Evolutionary conservation across 1,140 invertebrate genomes (phyloP).

Genomic region (Zaprionus ghesquierei): DNA sequence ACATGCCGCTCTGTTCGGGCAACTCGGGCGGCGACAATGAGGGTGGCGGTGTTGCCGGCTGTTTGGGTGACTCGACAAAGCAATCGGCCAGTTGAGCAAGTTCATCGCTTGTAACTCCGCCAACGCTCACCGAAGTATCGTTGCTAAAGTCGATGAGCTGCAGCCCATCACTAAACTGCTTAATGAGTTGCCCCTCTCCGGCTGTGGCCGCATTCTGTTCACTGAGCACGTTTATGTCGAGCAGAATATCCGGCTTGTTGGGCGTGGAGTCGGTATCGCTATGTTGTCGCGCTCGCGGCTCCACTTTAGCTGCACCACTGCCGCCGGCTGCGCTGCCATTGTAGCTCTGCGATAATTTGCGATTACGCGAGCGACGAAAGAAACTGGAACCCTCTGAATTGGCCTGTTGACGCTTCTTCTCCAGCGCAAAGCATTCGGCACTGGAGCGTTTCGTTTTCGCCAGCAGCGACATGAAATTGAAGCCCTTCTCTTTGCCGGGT

Average conservation of each 20-base stretch:
- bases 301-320: constrained; percentile 66
- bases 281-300: constrained; percentile 63
- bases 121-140: constrained; percentile 8
- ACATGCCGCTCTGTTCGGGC: constrained; percentile 63
- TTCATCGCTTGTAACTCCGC: constrained; percentile 52
- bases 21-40: constrained; percentile 72
- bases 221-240: constrained; percentile 78
- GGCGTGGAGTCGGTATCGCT: constrained; percentile 77
- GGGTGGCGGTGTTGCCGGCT: constrained; percentile 74
- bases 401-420: constrained; percentile 72
- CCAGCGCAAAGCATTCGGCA: constrained; percentile 72
- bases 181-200: constrained; percentile 38
- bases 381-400: constrained; percentile 73
- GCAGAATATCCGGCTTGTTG: constrained; percentile 78
- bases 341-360: constrained; percentile 79
- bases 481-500: constrained; percentile 65
- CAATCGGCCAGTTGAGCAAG: constrained; percentile 71
- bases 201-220: constrained; percentile 50
- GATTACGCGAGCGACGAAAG: constrained; percentile 70
- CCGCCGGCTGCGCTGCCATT: constrained; percentile 56
- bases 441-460: constrained; percentile 76
- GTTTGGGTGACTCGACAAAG: constrained; percentile 65
- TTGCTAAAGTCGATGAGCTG: constrained; percentile 73
- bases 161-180: constrained; percentile 61
- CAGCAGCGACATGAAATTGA: constrained; percentile 68